Evolutionary conservation across 2,113 vertebrate species (phyloP), one percentile per base, ranked within the genome.

Genomic region (Phylloscopus trochilus): DNA sequence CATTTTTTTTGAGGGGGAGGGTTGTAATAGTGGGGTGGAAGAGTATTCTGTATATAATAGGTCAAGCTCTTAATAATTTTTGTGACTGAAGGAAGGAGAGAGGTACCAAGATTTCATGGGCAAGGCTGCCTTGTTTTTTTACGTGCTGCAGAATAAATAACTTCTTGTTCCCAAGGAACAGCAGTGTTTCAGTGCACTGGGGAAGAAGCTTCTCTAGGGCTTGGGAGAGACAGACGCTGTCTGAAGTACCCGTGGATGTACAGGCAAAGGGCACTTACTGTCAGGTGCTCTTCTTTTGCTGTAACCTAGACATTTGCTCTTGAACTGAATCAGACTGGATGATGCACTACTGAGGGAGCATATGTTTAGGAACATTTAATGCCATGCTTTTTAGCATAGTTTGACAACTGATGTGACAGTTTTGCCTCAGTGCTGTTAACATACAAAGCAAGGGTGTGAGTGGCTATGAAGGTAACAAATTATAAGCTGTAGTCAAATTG

Each of bases 181-280:
- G 5, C 30, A 56, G 24, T 5, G 0, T 68, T 55, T 68, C 67
- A 30, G 27, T 56, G 37, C 7, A 4, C 23, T 13, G n/a, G 26
- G 33, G 16, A 56, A 67, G 58, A 49, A 58, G 26, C n/a, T 80
- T 59, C 49, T 52, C 2, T 46, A 53, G 49, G 21, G 47, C 30
- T 56, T 8, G 18, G 28, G 33, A 60, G 70, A 76, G 60, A 23
- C 5, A 14, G 49, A 13, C 0, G 0, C 23, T 49, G 1, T 47
- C 39, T 43, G 41, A 39, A 43, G 37, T 28, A 13, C 2, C 15
- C 0, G 1, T 68, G 31, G 49, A 27, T n/a, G 31, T 33, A 15
- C 0, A 7, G 55, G 74, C 47, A 20, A 20, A 49, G 47, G 24
- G 52, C 12, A 43, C 1, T 15, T 47, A 11, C 10, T 43, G 2